These are phyloP conservation scores for Hemibagrus wyckioides DNA, from an alignment of 2,113 vertebrate species.

Conservation along the genomic window DNA sequence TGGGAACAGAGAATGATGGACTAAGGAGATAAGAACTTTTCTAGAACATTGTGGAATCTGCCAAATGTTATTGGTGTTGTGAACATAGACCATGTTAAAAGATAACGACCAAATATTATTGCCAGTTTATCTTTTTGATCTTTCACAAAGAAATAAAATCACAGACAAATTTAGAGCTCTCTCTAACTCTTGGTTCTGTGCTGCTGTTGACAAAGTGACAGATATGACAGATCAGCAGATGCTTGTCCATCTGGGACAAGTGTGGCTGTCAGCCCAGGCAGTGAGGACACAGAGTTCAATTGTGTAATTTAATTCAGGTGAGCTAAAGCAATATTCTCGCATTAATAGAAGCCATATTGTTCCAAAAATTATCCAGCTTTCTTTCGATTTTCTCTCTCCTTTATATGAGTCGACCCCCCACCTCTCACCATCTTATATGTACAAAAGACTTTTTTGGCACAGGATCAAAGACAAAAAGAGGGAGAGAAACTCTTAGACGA, in stretches of 20 bases:
- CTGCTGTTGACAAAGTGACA: slow-evolving; percentile 66
- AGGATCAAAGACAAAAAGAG: slow-evolving; percentile 69
- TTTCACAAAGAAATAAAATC: not conserved
- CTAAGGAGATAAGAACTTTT: not conserved
- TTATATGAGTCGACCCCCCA: slow-evolving; percentile 47
- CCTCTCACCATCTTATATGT: slow-evolving; percentile 62
- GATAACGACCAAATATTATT: slow-evolving; percentile 28
- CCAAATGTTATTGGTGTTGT: not conserved
- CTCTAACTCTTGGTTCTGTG: slow-evolving; percentile 52
- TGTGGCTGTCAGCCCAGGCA: slow-evolving; percentile 67
- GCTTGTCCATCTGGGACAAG: slow-evolving; percentile 71
- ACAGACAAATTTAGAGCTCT: slow-evolving; percentile 14
- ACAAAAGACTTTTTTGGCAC: slow-evolving; percentile 70
- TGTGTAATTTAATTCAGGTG: slow-evolving; percentile 79
- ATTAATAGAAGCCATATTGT: slow-evolving; percentile 79
- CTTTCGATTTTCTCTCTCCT: slow-evolving; percentile 61
- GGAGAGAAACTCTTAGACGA: slow-evolving; percentile 36
- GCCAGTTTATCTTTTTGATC: slow-evolving; percentile 23
- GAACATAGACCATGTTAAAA: not conserved
- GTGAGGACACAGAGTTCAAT: slow-evolving; percentile 73
- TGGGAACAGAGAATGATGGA: not conserved
- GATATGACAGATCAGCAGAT: slow-evolving; percentile 62
- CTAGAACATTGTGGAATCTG: not conserved
- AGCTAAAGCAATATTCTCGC: slow-evolving; percentile 76
- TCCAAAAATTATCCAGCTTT: slow-evolving; percentile 69